Percentiles rank a stretch among this genome's conserved stretches.
Evolutionary conservation across 2,113 vertebrate species (phyloP).

Genomic region (Nipponia nippon): DNA sequence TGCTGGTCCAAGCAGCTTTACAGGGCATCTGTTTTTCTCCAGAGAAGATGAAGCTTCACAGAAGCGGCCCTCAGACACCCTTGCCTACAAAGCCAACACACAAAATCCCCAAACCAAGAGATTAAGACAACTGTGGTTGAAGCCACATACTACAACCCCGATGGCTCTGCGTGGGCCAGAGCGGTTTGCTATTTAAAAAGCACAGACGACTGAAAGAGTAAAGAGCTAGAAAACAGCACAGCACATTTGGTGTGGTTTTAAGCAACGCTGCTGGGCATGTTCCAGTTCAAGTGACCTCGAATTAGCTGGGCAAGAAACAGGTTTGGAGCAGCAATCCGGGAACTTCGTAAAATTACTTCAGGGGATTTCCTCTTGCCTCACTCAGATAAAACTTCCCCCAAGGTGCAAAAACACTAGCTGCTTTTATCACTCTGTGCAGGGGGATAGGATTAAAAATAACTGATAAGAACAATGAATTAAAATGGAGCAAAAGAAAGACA

Average conservation of each 20-base stretch:
- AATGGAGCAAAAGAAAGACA: background rate
- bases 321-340: background rate
- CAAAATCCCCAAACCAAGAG: background rate
- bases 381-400: background rate
- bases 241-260: background rate
- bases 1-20: background rate
- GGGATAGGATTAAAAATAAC: background rate
- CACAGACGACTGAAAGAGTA: background rate
- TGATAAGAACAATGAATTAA: background rate
- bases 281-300: background rate
- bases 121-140: background rate
- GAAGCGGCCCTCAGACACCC: background rate
- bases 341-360: background rate
- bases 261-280: background rate
- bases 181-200: background rate
- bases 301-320: background rate
- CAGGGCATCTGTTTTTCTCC: background rate
- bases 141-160: background rate
- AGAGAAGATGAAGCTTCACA: background rate
- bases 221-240: background rate
- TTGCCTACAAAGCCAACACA: background rate
- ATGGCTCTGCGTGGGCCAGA: rapidly evolving
- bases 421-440: background rate
- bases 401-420: background rate
- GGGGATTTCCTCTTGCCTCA: background rate